phyloP scores from a whole-genome alignment of 2,113 vertebrate species.

The Apaloderma vittatum region DNA sequence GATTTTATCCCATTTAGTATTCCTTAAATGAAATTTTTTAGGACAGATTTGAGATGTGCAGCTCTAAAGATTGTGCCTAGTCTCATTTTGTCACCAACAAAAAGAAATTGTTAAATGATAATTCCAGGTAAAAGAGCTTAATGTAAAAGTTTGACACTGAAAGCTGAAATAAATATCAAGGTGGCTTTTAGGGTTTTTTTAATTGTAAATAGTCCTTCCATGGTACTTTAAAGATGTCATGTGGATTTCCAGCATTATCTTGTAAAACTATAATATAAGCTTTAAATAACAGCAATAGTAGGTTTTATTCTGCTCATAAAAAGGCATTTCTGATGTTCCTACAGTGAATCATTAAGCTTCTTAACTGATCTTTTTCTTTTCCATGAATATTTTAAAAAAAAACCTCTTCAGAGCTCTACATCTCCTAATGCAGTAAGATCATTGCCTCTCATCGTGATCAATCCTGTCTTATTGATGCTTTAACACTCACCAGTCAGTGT shows the following conservation, averaged over 20 bases:
- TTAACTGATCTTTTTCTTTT: not conserved
- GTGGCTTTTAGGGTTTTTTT: not conserved
- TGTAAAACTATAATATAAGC: not conserved
- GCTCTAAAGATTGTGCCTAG: not conserved
- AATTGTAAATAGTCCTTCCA: not conserved
- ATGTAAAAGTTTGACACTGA: not conserved
- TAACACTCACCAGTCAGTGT: not conserved
- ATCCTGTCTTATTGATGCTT: not conserved
- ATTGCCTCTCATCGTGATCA: not conserved
- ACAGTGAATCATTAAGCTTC: not conserved
- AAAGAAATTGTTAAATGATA: not conserved
- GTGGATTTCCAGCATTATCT: not conserved
- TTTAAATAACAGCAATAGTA: not conserved
- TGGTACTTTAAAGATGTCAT: not conserved
- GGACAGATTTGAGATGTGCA: not conserved
- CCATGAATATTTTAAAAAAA: not conserved
- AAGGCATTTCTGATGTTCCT: not conserved
- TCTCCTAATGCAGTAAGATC: not conserved
- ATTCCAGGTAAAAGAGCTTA: not conserved
- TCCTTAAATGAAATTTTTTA: not conserved
- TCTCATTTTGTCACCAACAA: not conserved
- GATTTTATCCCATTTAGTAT: not conserved
- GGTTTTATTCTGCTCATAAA: not conserved
- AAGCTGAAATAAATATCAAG: not conserved
- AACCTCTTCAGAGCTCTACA: not conserved